Evolutionary conservation across 2,888 invertebrate genomes (phyloP), one percentile per base, ranked within the genome.

Genomic region (Gortyna flavago): DNA sequence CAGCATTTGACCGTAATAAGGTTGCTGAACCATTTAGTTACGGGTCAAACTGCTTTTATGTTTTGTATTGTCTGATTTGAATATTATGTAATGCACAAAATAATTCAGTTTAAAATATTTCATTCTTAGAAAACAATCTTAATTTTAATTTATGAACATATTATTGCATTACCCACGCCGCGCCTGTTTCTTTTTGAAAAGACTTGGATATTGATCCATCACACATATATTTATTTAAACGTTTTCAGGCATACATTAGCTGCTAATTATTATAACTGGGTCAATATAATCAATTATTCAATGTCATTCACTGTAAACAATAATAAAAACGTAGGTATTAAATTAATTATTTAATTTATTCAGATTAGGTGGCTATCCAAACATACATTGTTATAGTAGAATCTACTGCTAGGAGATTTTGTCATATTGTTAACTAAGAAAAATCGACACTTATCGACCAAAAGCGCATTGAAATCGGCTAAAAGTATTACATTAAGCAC

Each of bases 241-340:
- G n/a, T 16, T 32, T 59, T 2, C 61, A n/a, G 1, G 4, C 9
- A 32, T 29, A 25, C 6, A 18, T 62, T 7, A 48, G 18, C 29
- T 18, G 13, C 9, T 76, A 57, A 35, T 51, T 35, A 54, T n/a
- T 44, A 25, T 62, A 84, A 72, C 41, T 61, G 41, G 64, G 81
- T 75, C 29, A 82, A 84, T 69, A 21, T 57, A 38, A 80, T 82
- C 48, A 65, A 48, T 61, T 44, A 71, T 41, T 54, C 51, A 80
- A 64, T 51, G 48, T 4, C n/a, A n/a, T 65, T 75, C 64, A 9
- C 3, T 62, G 35, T 35, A 21, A 65, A 38, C 11, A 61, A 29
- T 16, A 79, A 44, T 54, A 5, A 54, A 66, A 13, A 54, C 54
- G 3, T 54, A 32, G 3, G 25, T 51, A 32, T 73, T 59, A 1